These are phyloP conservation scores for Corvus hawaiiensis DNA, from an alignment of 2,113 vertebrate genomes.

Conservation along the genomic window DNA sequence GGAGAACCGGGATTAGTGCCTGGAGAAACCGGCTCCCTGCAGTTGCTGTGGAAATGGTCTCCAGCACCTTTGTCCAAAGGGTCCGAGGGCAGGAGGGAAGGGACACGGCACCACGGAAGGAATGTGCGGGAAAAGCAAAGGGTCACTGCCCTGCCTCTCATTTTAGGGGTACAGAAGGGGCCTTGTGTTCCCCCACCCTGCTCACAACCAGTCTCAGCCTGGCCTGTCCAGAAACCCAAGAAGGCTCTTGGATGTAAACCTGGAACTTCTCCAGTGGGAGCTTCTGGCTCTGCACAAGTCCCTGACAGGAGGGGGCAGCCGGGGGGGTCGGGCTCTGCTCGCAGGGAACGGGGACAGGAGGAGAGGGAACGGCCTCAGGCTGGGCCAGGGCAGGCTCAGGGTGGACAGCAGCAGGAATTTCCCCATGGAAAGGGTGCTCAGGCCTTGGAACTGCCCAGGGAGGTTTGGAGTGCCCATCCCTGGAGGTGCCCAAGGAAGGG, in stretches of 20 bases:
- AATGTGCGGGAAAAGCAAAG: not conserved
- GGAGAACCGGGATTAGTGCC: not conserved
- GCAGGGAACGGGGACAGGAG: not conserved
- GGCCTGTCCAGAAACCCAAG: not conserved
- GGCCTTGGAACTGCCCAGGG: not conserved
- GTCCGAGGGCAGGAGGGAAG: not conserved
- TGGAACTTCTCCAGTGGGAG: not conserved
- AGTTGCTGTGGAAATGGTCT: fast-evolving
- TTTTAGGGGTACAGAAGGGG: fast-evolving
- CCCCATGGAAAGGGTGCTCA: too few species aligned
- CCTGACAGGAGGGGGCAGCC: not conserved
- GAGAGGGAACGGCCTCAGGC: not conserved
- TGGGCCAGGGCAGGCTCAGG: not conserved
- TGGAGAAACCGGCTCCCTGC: not conserved
- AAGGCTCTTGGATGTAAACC: not conserved
- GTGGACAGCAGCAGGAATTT: too few species aligned
- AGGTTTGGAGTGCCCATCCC: not conserved
- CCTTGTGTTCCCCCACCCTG: fast-evolving
- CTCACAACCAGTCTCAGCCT: fast-evolving
- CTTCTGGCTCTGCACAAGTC: fast-evolving
- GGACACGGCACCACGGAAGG: fast-evolving
- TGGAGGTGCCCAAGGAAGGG: not conserved
- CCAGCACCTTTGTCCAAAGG: fast-evolving
- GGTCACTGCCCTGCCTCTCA: fast-evolving
- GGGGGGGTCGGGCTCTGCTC: not conserved